These are phyloP conservation scores for Notoglanidium macrostoma DNA, from an alignment of 2,797 vertebrate genomes.

Conservation along the genomic window DNA sequence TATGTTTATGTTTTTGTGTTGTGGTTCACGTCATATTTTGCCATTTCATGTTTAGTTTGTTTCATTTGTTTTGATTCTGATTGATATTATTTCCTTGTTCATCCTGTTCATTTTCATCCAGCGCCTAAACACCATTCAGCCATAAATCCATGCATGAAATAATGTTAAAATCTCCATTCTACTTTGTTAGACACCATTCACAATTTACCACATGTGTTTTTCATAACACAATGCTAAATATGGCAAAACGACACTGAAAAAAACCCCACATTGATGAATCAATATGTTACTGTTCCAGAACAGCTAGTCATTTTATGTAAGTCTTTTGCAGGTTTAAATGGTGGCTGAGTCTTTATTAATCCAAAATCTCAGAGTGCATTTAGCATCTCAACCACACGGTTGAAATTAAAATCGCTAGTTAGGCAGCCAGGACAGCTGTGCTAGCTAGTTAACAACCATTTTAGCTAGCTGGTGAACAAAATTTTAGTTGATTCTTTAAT, in stretches of 20 bases:
- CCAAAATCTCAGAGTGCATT: background rate
- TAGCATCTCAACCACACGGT: background rate
- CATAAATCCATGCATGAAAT: background rate
- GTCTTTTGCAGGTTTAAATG: background rate
- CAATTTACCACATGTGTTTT: background rate
- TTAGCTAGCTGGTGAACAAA: background rate
- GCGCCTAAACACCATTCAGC: background rate
- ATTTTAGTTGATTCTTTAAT: background rate
- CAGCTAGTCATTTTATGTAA: background rate
- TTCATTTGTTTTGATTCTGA: background rate
- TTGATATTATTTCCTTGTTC: slow-evolving; percentile 5
- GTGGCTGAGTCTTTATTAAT: background rate
- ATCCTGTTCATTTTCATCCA: background rate
- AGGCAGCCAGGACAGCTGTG: too few relatives aligned
- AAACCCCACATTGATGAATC: too few relatives aligned
- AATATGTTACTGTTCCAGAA: background rate
- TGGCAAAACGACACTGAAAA: background rate
- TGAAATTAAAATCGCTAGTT: background rate
- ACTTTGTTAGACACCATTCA: background rate
- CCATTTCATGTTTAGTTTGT: background rate
- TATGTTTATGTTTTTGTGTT: slow-evolving; percentile 27
- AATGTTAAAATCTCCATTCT: background rate
- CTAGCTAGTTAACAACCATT: slow-evolving; percentile 5
- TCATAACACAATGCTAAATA: background rate
- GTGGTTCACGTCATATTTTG: background rate